phyloP scores from a whole-genome alignment of 2,888 invertebrate genomes.

The Apeira syringaria region DNA sequence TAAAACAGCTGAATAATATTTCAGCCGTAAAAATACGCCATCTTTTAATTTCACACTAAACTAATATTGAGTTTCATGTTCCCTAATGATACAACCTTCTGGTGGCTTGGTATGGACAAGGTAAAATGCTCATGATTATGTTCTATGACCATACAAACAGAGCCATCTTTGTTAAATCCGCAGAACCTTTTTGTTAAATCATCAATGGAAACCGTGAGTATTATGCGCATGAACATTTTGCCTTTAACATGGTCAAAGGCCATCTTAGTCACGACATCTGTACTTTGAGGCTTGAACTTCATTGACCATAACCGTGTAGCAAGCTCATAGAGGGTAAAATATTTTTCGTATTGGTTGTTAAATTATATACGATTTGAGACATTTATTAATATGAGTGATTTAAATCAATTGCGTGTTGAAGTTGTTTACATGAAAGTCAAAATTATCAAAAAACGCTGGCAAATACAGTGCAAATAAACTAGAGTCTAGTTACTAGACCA shows the following conservation, averaged over 20 bases:
- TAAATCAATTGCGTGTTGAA: no score
- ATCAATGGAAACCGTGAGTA: constrained; percentile 4
- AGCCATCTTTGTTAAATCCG: constrained; percentile 13
- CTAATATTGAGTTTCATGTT: no score
- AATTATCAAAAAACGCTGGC: no score
- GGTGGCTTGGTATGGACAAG: neutral
- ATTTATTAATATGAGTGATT: no score
- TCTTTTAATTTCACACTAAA: neutral
- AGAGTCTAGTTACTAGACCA: no score
- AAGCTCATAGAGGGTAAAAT: neutral
- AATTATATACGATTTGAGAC: no score
- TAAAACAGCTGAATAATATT: no score
- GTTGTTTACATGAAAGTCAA: no score
- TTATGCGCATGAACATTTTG: constrained; percentile 15
- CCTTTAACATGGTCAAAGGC: constrained; percentile 38
- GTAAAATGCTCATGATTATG: neutral
- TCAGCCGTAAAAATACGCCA: no score
- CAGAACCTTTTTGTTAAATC: constrained; percentile 6
- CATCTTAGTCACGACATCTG: constrained; percentile 48
- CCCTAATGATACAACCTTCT: neutral
- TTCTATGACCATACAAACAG: constrained; percentile 1
- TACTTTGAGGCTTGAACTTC: constrained; percentile 4
- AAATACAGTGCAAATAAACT: no score
- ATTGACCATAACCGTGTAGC: neutral
- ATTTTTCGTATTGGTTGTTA: no score